Conservation (phyloP, 2,888 invertebrate genomes). For the Ennomos erosarius region DNA sequence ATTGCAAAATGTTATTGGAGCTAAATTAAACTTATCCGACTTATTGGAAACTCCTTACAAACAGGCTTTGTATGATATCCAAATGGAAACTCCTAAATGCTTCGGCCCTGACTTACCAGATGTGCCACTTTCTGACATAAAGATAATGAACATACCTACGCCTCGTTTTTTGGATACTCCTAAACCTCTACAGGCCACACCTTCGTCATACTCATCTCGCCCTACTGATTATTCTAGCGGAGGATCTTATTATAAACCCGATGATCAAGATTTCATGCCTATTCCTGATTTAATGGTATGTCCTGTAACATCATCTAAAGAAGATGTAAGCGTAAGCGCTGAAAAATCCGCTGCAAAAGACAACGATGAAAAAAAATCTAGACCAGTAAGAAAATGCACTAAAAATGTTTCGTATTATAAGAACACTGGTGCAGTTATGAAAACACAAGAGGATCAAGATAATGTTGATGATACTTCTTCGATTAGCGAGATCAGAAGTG, state of each 20-base stretch:
- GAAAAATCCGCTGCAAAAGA: constrained; percentile 41
- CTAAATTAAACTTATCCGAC: constrained; percentile 76
- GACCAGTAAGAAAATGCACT: constrained; percentile 75
- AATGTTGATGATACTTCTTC: constrained; percentile 50
- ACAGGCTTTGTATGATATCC: constrained; percentile 73
- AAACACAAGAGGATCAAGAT: constrained; percentile 49
- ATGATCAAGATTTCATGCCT: constrained; percentile 82
- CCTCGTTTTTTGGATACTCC: constrained; percentile 82
- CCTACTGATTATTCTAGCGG: constrained; percentile 87
- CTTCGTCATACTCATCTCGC: constrained; percentile 74
- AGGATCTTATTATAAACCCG: constrained; percentile 87
- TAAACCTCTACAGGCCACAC: constrained; percentile 66
- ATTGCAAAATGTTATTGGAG: constrained; percentile 74
- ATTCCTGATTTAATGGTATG: constrained; percentile 58
- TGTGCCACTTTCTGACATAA: constrained; percentile 81
- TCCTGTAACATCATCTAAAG: constrained; percentile 53
- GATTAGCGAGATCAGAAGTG: constrained; percentile 54
- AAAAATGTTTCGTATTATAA: constrained; percentile 77
- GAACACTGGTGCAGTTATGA: constrained; percentile 43
- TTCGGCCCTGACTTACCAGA: constrained; percentile 73
- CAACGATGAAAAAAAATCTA: constrained; percentile 47
- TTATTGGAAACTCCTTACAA: constrained; percentile 86
- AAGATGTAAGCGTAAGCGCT: constrained; percentile 38
- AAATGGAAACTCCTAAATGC: constrained; percentile 85
- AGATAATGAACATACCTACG: constrained; percentile 84